These are phyloP conservation scores for Pocillopora grandis DNA, from an alignment of 92 coral and sea anemone genomes.

Conservation along the genomic window DNA sequence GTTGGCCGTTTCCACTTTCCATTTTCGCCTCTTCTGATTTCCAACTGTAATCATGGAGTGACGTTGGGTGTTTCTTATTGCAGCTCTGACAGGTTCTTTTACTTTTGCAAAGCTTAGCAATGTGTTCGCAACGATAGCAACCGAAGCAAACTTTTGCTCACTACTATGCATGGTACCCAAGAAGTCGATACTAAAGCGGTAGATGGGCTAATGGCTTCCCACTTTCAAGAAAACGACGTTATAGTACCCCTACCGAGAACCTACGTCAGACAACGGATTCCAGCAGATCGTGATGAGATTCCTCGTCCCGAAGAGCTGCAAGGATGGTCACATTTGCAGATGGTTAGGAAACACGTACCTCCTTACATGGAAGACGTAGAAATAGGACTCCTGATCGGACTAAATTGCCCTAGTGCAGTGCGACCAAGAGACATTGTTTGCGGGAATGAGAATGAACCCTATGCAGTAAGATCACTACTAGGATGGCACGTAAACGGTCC, in stretches of 20 bases:
- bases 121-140: too few species aligned
- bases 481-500: too few species aligned
- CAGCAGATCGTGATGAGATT: slow-evolving; percentile 54
- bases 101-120: too few species aligned
- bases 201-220: slow-evolving; percentile 57
- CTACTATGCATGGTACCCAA: slow-evolving; percentile 64
- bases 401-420: slow-evolving; percentile 57
- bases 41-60: too few species aligned
- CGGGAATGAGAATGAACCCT: slow-evolving; percentile 7
- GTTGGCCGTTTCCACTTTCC: too few species aligned
- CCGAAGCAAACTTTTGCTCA: slow-evolving; percentile 30
- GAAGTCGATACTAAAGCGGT: slow-evolving; percentile 31
- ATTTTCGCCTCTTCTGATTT: too few species aligned
- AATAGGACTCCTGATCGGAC: slow-evolving; percentile 57
- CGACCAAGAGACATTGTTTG: slow-evolving; percentile 55
- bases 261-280: slow-evolving; percentile 54
- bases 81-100: too few species aligned
- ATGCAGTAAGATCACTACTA: too few species aligned
- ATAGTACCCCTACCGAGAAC: slow-evolving; percentile 60
- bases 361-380: slow-evolving; percentile 28
- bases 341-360: slow-evolving; percentile 30
- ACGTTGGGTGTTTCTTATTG: too few species aligned
- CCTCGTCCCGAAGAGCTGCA: slow-evolving; percentile 53
- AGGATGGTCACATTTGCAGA: slow-evolving; percentile 53
- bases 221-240: slow-evolving; percentile 46